These are phyloP conservation scores for Nasonovia ribisnigri DNA, from an alignment of 2,888 invertebrate genomes.

Conservation along the genomic window DNA sequence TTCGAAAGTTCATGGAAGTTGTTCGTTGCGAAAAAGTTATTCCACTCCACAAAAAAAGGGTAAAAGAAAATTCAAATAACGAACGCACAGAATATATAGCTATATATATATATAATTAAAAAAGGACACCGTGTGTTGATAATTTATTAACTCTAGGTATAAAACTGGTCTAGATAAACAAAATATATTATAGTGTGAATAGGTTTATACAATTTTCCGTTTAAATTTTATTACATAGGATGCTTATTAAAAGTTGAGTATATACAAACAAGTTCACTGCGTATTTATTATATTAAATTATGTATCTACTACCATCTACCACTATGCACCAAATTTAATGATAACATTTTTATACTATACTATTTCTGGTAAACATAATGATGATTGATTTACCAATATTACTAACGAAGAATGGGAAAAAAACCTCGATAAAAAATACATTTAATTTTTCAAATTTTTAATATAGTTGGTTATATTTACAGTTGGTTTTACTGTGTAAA, in stretches of 20 bases:
- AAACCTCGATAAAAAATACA: no score
- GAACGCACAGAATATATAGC: neutral
- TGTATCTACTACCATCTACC: neutral
- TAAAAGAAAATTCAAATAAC: slow-evolving; percentile 45
- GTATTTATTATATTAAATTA: neutral
- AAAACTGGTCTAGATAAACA: slow-evolving; percentile 48
- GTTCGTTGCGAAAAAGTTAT: slow-evolving; percentile 28
- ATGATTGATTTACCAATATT: neutral
- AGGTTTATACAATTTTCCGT: slow-evolving; percentile 29
- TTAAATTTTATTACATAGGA: slow-evolving; percentile 24
- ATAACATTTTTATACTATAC: neutral
- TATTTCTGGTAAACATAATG: neutral
- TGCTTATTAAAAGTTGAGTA: neutral
- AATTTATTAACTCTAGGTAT: slow-evolving; percentile 44
- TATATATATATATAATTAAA: slow-evolving; percentile 28
- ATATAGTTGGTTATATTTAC: no score
- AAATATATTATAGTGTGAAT: slow-evolving; percentile 33
- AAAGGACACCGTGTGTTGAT: slow-evolving; percentile 30
- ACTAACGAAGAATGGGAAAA: no score
- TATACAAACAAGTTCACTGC: neutral
- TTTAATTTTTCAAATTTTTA: no score
- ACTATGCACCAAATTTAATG: neutral
- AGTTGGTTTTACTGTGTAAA: no score
- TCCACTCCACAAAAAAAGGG: neutral
- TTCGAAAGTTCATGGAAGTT: slow-evolving; percentile 26